Evolutionary conservation across 2,113 vertebrate species (phyloP), one percentile per base, ranked within the genome.

Genomic region (Mesitornis unicolor): DNA sequence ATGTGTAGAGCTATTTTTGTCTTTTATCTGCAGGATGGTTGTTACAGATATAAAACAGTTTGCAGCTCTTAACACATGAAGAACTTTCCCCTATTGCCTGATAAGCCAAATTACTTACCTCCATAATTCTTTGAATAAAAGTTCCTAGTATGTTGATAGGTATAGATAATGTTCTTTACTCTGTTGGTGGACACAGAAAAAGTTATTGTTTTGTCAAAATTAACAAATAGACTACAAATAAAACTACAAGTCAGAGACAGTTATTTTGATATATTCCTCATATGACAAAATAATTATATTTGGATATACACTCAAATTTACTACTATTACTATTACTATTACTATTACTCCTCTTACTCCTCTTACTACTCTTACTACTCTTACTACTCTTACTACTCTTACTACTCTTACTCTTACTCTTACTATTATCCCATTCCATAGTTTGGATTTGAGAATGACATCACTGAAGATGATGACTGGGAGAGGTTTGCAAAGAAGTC

Each of bases 61-160:
- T 13, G 31, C n/a, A 47, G 36, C 15, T 92, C 31, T 84, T 3
- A 0, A 43, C 10, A 36, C 0, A 3, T 31, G 8, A 56, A 84
- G 16, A 84, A 42, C n/a, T 87, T 89, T 53, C 15, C 26, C 20
- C 13, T 65, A 6, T 40, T 36, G 48, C 3, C 15, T 53, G 54
- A 75, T 35, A 89, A 84, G 8, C 8, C 25, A 84, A 74, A 43
- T 43, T 43, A 77, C 6, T 70, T 88, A 48, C 31, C 38, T 45
- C 31, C 45, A 54, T 8, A 42, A 5, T 48, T 64, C 14, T 51
- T 84, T 35, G 5, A 25, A 67, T 45, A 28, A 42, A 57, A 89
- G 9, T 40, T 77, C 7, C 38, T 38, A 19, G 21, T 42, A 33
- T 36, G 7, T 10, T 47, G 6, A 64, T 43, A 7, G 9, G 8